phyloP scores from a whole-genome alignment of 2,113 vertebrate genomes.

The Eira barbara region DNA sequence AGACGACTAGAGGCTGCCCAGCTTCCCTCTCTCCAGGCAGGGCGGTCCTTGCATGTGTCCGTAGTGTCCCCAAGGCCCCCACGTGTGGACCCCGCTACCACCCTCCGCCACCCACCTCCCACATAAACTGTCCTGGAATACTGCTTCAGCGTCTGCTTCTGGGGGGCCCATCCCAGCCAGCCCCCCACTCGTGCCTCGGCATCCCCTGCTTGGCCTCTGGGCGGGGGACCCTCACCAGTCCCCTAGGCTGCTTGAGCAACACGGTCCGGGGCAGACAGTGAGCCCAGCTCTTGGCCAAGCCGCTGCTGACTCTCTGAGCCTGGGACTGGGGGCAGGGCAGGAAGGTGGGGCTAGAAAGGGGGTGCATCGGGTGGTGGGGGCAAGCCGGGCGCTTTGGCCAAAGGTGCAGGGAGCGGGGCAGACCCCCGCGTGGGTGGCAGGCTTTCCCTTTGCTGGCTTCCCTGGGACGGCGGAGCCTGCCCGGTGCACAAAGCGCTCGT shows the following conservation, averaged over 20 bases:
- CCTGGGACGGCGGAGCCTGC: not conserved
- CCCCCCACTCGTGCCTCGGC: no score
- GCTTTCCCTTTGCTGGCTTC: not conserved
- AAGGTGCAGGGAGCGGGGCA: not conserved
- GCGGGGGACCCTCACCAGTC: not conserved
- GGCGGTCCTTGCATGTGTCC: not conserved
- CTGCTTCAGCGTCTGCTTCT: not conserved
- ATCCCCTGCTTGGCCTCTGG: not conserved
- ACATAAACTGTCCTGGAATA: fast-evolving
- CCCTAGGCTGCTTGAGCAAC: fast-evolving
- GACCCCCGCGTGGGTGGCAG: not conserved
- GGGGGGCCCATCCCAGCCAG: not conserved
- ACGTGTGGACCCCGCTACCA: fast-evolving
- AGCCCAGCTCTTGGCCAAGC: not conserved
- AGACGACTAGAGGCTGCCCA: not conserved
- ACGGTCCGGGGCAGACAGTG: not conserved
- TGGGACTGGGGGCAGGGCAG: no score
- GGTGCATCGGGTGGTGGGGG: fast-evolving
- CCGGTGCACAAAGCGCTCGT: not conserved
- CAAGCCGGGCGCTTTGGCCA: not conserved
- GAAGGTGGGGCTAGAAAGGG: no score
- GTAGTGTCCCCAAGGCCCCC: fast-evolving
- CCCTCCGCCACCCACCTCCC: no score
- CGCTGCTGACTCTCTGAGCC: not conserved
- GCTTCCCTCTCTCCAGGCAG: fast-evolving